Conservation (phyloP, 2,113 vertebrate genomes). For the Atlantisia rogersi region DNA sequence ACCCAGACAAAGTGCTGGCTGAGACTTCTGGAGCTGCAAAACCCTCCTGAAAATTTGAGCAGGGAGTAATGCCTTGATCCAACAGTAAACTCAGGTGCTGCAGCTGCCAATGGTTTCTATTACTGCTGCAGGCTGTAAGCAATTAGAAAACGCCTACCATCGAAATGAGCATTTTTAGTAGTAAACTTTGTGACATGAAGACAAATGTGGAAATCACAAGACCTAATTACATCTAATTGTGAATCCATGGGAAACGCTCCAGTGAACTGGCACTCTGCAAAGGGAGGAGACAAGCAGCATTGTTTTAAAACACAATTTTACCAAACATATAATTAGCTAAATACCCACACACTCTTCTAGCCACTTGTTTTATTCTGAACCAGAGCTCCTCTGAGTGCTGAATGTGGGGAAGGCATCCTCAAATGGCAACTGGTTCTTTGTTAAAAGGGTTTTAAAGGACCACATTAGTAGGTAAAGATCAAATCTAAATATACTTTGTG, state of each 20-base stretch:
- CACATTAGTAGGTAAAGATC: neutral
- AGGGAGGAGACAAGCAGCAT: conserved; percentile 71
- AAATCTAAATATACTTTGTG: neutral
- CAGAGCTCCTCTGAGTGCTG: conserved; percentile 42
- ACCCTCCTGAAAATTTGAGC: conserved; percentile 39
- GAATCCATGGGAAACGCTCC: conserved; percentile 72
- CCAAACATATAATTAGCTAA: conserved; percentile 73
- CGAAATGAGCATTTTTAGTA: conserved; percentile 47
- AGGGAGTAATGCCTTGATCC: neutral
- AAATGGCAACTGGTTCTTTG: neutral
- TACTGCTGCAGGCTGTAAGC: conserved; percentile 59
- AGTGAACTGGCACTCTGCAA: conserved; percentile 73
- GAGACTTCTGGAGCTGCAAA: conserved; percentile 29
- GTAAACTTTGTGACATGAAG: conserved; percentile 72
- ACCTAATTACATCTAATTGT: conserved; percentile 76
- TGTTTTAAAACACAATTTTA: conserved; percentile 75
- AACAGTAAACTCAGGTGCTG: conserved; percentile 12
- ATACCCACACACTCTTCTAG: conserved; percentile 57
- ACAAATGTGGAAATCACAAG: conserved; percentile 74
- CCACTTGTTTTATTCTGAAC: conserved; percentile 52
- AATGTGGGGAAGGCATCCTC: neutral
- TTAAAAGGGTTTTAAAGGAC: neutral
- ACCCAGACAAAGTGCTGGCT: neutral
- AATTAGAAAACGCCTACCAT: conserved; percentile 54
- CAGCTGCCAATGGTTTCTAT: conserved; percentile 63